These are phyloP conservation scores for Sebastes schlegelii DNA, from an alignment of 2,113 vertebrate species.

Conservation along the genomic window DNA sequence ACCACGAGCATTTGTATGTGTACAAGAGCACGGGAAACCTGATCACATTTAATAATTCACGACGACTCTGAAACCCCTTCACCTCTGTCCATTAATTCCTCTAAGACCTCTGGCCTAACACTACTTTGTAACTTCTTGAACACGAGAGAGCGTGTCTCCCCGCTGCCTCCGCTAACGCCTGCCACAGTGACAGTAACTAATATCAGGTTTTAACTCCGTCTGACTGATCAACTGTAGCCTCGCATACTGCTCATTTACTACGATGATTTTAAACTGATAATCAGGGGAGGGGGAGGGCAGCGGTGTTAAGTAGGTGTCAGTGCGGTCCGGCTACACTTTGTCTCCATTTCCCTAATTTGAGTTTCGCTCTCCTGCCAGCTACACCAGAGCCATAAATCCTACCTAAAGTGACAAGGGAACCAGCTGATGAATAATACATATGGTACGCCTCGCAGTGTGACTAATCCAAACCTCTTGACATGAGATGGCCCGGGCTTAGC, in stretches of 20 bases:
- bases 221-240: background rate
- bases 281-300: background rate
- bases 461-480: constrained; percentile 79
- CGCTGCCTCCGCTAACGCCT: constrained; percentile 11
- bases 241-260: background rate
- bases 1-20: constrained; percentile 51
- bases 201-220: constrained; percentile 38
- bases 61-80: constrained; percentile 75
- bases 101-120: constrained; percentile 78
- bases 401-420: constrained; percentile 47
- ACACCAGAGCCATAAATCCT: constrained; percentile 71
- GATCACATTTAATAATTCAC: constrained; percentile 84
- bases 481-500: constrained; percentile 59
- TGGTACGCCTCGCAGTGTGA: constrained; percentile 70
- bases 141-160: constrained; percentile 62
- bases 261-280: constrained; percentile 4
- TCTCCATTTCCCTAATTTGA: constrained; percentile 76
- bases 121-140: constrained; percentile 76
- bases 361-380: constrained; percentile 39
- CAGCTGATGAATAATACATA: constrained; percentile 79
- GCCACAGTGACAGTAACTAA: constrained; percentile 29
- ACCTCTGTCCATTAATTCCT: constrained; percentile 71
- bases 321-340: constrained; percentile 58
- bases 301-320: constrained; percentile 24
- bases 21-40: constrained; percentile 67